Evolutionary conservation across 1,140 invertebrate genomes (phyloP).

Genomic region (Platyscapa corneri): DNA sequence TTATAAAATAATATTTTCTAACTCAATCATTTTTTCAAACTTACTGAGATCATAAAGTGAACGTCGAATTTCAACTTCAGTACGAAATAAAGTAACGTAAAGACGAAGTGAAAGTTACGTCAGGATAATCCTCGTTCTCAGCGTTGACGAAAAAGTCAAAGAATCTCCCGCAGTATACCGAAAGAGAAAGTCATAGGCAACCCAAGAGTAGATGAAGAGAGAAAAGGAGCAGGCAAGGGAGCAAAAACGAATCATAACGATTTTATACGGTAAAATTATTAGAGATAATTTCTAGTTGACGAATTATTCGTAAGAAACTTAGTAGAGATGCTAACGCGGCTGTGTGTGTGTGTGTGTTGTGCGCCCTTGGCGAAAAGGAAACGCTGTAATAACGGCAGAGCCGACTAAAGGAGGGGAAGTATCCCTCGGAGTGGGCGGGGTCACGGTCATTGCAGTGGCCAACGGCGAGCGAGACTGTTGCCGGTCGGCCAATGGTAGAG

Average conservation of each 20-base stretch:
- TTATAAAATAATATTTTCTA: too few species aligned
- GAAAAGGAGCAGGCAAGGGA: not conserved
- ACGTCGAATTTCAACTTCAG: not conserved
- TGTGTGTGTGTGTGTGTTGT: not conserved
- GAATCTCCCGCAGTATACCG: too few species aligned
- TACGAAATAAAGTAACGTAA: not conserved
- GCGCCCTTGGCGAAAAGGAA: not conserved
- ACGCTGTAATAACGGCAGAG: not conserved
- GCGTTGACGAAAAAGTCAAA: not conserved
- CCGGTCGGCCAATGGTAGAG: not conserved
- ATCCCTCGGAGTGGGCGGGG: not conserved
- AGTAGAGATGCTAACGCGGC: not conserved
- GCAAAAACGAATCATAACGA: constrained; percentile 49
- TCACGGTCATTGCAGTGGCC: not conserved
- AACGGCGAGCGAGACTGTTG: not conserved
- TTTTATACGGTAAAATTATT: constrained; percentile 56
- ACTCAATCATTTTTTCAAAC: too few species aligned
- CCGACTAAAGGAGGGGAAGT: not conserved
- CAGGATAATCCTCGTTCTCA: not conserved
- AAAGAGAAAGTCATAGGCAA: not conserved
- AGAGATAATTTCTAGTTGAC: constrained; percentile 53
- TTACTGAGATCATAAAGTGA: too few species aligned
- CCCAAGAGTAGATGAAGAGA: not conserved
- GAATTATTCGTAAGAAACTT: constrained; percentile 6
- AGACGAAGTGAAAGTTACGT: constrained; percentile 22